Percentiles rank a stretch among this genome's conserved stretches.
phyloP scores from a whole-genome alignment of 2,888 invertebrate species.

The Sinodicranocentrus sp. region DNA sequence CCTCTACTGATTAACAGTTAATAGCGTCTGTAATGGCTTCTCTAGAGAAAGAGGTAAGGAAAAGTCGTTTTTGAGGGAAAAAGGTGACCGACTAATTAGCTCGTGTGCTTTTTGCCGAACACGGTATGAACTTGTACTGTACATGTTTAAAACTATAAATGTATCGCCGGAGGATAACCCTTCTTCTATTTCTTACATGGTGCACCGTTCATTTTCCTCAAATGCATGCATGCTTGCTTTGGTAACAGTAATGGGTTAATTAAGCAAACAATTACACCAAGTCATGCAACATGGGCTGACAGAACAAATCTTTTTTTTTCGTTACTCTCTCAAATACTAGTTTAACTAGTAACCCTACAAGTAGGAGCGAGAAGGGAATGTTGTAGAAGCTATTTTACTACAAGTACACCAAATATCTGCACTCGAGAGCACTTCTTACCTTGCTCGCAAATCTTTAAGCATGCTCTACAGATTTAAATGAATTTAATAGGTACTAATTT shows the following conservation, averaged over 20 bases:
- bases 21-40: constrained; percentile 34
- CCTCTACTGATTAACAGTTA: constrained; percentile 43
- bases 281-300: constrained; percentile 73
- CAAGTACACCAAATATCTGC: too few species aligned
- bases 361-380: neutral
- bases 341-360: neutral
- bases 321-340: constrained; percentile 4
- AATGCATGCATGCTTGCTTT: constrained; percentile 34
- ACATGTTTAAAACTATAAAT: neutral
- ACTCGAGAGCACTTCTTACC: neutral
- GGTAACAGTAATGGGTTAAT: constrained; percentile 76
- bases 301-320: constrained; percentile 25
- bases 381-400: too few species aligned
- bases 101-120: constrained; percentile 50
- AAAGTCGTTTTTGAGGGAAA: constrained; percentile 3
- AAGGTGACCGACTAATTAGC: constrained; percentile 73
- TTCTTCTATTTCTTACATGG: constrained; percentile 22
- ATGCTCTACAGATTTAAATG: constrained; percentile 56
- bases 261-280: constrained; percentile 76
- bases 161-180: constrained; percentile 46
- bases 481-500: constrained; percentile 57
- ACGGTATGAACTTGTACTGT: constrained; percentile 1
- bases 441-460: too few species aligned
- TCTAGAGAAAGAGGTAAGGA: constrained; percentile 20
- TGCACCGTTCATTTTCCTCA: constrained; percentile 6